These are phyloP conservation scores for Babylonia areolata DNA, from an alignment of 1,140 invertebrate genomes.

Conservation along the genomic window DNA sequence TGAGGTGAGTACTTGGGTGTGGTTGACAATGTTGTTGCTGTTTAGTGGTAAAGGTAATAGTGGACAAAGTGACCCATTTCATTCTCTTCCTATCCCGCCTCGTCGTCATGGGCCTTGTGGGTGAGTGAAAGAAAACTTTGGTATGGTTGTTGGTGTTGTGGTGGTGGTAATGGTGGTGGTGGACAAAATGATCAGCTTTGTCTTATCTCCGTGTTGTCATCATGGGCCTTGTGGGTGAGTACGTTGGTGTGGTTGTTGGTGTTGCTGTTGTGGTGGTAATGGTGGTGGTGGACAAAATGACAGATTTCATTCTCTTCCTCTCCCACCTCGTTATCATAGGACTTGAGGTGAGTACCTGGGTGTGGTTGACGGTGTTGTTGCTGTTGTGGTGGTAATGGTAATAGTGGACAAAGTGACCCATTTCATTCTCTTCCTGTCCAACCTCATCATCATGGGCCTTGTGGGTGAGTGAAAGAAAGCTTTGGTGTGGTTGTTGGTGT, in stretches of 20 bases:
- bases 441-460: slow-evolving; percentile 87
- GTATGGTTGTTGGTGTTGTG: too few species aligned
- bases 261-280: neutral
- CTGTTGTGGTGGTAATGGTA: neutral
- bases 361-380: too few species aligned
- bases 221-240: too few species aligned
- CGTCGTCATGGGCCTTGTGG: slow-evolving; percentile 86
- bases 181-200: too few species aligned
- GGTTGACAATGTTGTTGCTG: neutral
- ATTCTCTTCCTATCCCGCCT: slow-evolving; percentile 93
- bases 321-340: too few species aligned
- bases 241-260: too few species aligned
- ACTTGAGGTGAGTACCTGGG: too few species aligned
- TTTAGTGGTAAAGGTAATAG: slow-evolving; percentile 79
- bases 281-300: too few species aligned
- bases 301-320: too few species aligned
- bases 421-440: slow-evolving; percentile 93
- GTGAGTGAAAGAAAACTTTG: slow-evolving; percentile 66
- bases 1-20: slow-evolving; percentile 73
- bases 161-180: too few species aligned
- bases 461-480: slow-evolving; percentile 77
- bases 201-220: too few species aligned
- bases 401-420: slow-evolving; percentile 93
- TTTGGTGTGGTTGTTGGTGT: neutral
- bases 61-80: slow-evolving; percentile 95